A percentile compares a stretch with the other conserved stretches of the same genome.
Conservation (phyloP, 1,140 invertebrate species). For the Zaprionus tsacasi region DNA sequence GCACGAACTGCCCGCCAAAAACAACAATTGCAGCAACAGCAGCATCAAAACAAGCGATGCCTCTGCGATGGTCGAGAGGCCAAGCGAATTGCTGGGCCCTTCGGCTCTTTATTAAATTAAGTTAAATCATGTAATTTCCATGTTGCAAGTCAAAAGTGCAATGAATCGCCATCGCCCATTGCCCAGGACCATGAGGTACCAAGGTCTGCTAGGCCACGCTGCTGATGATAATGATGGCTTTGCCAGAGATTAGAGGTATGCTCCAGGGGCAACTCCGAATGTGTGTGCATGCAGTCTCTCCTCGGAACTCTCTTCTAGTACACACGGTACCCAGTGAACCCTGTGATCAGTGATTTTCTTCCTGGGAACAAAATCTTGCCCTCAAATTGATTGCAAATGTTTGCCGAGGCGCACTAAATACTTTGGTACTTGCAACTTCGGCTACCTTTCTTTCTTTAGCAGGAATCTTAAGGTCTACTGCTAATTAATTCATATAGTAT, state of each 20-base stretch:
- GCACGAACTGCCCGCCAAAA: constrained; percentile 53
- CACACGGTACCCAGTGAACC: not conserved
- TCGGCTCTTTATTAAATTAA: constrained; percentile 82
- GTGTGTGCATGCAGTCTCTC: not conserved
- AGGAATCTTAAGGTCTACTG: not conserved
- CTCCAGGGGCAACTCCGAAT: constrained; percentile 32
- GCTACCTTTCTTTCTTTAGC: not conserved
- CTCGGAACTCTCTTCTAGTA: not conserved
- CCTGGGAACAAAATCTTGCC: constrained; percentile 54
- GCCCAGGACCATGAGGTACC: constrained; percentile 35
- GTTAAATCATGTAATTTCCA: constrained; percentile 83
- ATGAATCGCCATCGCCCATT: constrained; percentile 46
- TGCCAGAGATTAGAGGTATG: constrained; percentile 17
- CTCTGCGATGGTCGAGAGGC: constrained; percentile 20
- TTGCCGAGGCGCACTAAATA: constrained; percentile 49
- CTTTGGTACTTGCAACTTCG: constrained; percentile 12
- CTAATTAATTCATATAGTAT: constrained; percentile 67
- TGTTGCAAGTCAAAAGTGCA: constrained; percentile 79
- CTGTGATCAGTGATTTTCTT: constrained; percentile 54
- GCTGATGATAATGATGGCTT: constrained; percentile 37
- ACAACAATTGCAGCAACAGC: constrained; percentile 35
- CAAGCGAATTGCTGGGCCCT: constrained; percentile 53
- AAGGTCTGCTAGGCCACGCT: constrained; percentile 22
- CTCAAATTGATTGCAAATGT: constrained; percentile 73
- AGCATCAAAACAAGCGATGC: constrained; percentile 20